Percentiles rank a stretch among this genome's conserved stretches.
Conservation (phyloP, 2,888 invertebrate species). For the Apamea crenata region DNA sequence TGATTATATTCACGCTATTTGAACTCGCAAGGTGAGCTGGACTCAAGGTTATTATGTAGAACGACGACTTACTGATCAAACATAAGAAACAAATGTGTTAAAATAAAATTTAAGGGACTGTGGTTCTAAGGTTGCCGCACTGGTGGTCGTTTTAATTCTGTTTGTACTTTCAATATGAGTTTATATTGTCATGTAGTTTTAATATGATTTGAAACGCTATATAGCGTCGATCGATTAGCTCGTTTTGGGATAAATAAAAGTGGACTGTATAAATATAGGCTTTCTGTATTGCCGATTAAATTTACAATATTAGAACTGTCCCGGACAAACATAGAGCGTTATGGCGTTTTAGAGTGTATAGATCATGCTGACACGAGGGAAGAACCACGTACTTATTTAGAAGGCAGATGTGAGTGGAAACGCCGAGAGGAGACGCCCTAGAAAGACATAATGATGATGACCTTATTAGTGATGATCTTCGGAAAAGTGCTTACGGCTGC, state of each 20-base stretch:
- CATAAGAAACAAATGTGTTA: not conserved
- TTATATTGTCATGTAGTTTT: not conserved
- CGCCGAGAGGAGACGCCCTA: not conserved
- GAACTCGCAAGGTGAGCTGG: constrained; percentile 38
- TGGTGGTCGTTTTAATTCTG: not conserved
- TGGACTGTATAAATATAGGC: too few species aligned
- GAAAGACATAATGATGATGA: not conserved
- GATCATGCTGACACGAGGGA: not conserved
- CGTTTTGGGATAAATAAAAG: too few species aligned
- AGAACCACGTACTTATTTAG: not conserved
- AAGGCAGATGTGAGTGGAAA: not conserved
- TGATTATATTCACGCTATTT: constrained; percentile 50
- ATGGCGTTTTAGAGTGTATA: too few species aligned
- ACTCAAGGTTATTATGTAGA: constrained; percentile 16
- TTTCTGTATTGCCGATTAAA: too few species aligned
- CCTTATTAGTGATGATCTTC: not conserved
- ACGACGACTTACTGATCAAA: not conserved
- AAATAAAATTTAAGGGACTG: not conserved
- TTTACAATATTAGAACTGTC: too few species aligned
- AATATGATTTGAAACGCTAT: not conserved
- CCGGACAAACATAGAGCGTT: too few species aligned
- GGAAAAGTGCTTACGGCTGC: too few species aligned
- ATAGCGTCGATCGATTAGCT: too few species aligned
- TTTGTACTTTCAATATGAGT: too few species aligned
- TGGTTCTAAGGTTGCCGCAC: too few species aligned